Percentiles rank a stretch among this genome's conserved stretches.
These are phyloP conservation scores for Rhineura floridana DNA, from an alignment of 2,113 vertebrate genomes.

Conservation along the genomic window DNA sequence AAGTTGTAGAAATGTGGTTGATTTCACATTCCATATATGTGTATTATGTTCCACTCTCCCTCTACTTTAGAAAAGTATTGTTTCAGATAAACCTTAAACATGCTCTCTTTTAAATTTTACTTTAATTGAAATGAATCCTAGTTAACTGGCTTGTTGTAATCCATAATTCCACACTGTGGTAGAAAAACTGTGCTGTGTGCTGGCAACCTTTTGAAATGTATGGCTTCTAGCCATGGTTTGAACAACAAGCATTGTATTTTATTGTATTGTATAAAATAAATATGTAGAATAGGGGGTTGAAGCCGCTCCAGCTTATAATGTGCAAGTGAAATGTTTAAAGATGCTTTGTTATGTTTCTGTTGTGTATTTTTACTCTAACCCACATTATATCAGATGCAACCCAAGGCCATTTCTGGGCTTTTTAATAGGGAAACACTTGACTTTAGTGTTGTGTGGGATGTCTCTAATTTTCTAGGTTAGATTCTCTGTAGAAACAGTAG, in stretches of 20 bases:
- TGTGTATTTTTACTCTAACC: background rate
- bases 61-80: background rate
- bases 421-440: background rate
- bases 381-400: background rate
- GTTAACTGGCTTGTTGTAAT: background rate
- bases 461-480: no score
- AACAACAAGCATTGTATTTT: conserved; percentile 48
- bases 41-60: background rate
- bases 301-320: background rate
- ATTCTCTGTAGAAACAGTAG: no score
- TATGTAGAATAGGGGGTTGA: background rate
- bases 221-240: conserved; percentile 9
- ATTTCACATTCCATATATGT: background rate
- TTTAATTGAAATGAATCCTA: background rate
- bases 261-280: background rate
- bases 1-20: background rate
- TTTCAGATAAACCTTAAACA: background rate
- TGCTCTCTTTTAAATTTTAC: background rate
- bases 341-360: background rate
- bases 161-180: background rate
- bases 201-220: background rate
- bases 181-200: fast-evolving
- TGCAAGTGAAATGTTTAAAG: background rate
- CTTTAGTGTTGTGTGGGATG: background rate
- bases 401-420: background rate